phyloP scores from a whole-genome alignment of 2,888 invertebrate species.

The Drosophila incognita region DNA sequence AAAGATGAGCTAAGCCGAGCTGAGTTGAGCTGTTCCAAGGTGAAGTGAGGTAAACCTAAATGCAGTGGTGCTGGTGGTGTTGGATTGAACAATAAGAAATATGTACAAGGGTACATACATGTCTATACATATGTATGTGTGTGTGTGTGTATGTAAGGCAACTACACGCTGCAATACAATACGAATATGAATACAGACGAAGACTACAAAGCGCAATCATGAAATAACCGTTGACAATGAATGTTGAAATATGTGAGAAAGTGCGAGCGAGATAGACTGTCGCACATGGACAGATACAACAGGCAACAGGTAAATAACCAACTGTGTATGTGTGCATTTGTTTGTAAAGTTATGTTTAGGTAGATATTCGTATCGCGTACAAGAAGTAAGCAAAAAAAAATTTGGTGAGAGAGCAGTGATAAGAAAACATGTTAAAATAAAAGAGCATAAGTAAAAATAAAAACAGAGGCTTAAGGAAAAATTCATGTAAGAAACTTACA shows the following conservation, averaged over 20 bases:
- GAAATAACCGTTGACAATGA: constrained; percentile 66
- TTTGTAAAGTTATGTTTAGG: constrained; percentile 32
- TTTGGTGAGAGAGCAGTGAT: constrained; percentile 29
- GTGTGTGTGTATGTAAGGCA: constrained; percentile 5
- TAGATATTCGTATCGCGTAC: constrained; percentile 23
- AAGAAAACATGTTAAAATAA: constrained; percentile 36
- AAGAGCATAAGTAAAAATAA: constrained; percentile 2
- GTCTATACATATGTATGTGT: constrained; percentile 1
- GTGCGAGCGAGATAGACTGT: constrained; percentile 35
- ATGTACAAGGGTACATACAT: constrained; percentile 7
- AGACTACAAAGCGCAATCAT: constrained; percentile 54
- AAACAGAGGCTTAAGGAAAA: constrained; percentile 18
- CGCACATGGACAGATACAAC: constrained; percentile 28
- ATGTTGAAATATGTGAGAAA: constrained; percentile 40
- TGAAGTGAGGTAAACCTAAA: constrained; percentile 46
- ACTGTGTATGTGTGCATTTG: constrained; percentile 8
- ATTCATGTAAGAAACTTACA: constrained; percentile 43
- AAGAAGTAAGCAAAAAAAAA: constrained; percentile 21
- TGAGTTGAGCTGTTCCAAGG: constrained; percentile 26
- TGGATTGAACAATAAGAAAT: constrained; percentile 55
- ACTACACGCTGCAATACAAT: constrained; percentile 18
- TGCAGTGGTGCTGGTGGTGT: constrained; percentile 43
- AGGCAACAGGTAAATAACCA: constrained; percentile 58
- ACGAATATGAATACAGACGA: constrained; percentile 27
- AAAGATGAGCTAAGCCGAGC: constrained; percentile 44